These are phyloP conservation scores for Paramormyrops kingsleyae DNA, from an alignment of 2,113 vertebrate species.

Conservation along the genomic window DNA sequence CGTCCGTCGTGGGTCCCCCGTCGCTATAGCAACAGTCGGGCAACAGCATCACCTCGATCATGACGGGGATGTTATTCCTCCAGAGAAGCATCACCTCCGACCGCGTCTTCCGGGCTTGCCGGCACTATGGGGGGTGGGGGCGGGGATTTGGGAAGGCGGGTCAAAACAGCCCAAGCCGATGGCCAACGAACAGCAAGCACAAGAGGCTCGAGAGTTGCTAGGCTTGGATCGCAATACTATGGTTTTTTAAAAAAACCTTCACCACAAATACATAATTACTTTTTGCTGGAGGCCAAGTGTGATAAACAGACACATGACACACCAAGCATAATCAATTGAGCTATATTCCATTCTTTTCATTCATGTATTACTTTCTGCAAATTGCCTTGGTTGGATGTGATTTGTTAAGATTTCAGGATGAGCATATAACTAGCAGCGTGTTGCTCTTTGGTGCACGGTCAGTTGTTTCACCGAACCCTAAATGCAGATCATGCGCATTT, in stretches of 20 bases:
- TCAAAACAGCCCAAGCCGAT: not conserved
- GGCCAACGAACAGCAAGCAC: not conserved
- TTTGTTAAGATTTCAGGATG: not conserved
- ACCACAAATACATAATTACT: not conserved
- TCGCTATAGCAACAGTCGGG: slow-evolving; percentile 98
- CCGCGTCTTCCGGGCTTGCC: slow-evolving; percentile 84
- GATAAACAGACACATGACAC: not conserved
- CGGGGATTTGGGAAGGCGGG: not conserved
- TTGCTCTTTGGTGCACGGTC: not conserved
- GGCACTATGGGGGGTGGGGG: slow-evolving; percentile 64
- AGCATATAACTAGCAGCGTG: not conserved
- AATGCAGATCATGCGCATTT: not conserved
- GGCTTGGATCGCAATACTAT: not conserved
- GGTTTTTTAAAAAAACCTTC: not conserved
- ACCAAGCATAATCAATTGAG: not conserved
- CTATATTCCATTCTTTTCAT: not conserved
- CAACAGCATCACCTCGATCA: slow-evolving; percentile 97
- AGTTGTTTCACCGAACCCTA: not conserved
- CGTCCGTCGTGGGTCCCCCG: slow-evolving; percentile 80
- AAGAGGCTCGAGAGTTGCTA: not conserved
- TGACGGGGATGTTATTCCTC: slow-evolving; percentile 93
- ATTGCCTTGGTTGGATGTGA: not conserved
- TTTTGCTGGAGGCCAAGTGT: not conserved
- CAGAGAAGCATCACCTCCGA: slow-evolving; percentile 89
- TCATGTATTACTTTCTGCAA: not conserved